These are phyloP conservation scores for Thaumetopoea pityocampa DNA, from an alignment of 1,140 invertebrate species.

Conservation along the genomic window DNA sequence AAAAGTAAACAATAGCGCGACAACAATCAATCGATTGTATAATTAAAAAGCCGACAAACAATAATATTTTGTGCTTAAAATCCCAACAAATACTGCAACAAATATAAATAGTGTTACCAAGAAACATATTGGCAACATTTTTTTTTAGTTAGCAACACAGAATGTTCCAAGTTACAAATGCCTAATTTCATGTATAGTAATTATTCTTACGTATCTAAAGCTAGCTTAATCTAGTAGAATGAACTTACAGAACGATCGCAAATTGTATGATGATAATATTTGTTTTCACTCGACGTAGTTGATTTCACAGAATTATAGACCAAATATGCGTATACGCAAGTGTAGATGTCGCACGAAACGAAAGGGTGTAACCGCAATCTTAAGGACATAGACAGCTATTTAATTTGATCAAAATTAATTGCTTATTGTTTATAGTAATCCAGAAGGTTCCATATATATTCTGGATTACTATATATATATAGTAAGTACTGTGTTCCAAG, in stretches of 20 bases:
- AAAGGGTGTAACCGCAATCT: conserved; percentile 15
- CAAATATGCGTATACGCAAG: conserved; percentile 7
- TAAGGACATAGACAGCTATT: no score
- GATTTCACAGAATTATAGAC: conserved; percentile 12
- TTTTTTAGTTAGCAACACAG: conserved; percentile 54
- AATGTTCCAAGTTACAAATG: conserved; percentile 66
- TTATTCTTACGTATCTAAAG: conserved; percentile 52
- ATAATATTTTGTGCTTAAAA: conserved; percentile 40
- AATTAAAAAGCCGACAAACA: conserved; percentile 34
- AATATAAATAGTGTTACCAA: conserved; percentile 38
- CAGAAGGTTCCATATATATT: no score
- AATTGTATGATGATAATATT: conserved; percentile 17
- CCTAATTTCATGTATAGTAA: conserved; percentile 38
- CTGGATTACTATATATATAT: no score
- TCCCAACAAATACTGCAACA: conserved; percentile 48
- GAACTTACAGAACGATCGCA: conserved; percentile 32
- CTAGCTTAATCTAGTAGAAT: conserved; percentile 58
- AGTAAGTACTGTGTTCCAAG: no score
- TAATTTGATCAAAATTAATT: no score
- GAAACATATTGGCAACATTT: conserved; percentile 29
- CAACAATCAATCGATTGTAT: conserved; percentile 50
- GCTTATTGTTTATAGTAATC: no score
- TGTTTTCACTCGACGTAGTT: conserved; percentile 14
- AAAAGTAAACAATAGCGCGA: conserved; percentile 46
- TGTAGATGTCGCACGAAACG: conserved; percentile 8